Conservation (phyloP, 1,140 invertebrate species). For the Caenorhabditis tropicalis region DNA sequence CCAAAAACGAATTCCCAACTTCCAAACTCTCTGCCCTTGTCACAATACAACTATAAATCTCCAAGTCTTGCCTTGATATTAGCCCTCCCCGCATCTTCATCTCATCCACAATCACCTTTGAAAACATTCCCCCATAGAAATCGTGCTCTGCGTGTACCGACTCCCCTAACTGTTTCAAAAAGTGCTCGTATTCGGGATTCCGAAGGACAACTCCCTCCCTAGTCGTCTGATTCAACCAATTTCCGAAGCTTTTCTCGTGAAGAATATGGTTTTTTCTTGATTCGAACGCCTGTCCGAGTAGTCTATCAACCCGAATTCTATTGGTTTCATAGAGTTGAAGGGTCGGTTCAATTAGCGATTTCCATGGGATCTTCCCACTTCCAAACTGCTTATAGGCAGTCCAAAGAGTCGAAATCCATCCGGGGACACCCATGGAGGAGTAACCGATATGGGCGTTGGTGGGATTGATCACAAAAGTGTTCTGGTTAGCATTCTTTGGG, state of each 20-base stretch:
- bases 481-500: slow-evolving; percentile 77
- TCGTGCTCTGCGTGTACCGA: background rate
- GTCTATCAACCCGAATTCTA: background rate
- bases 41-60: slow-evolving; percentile 6
- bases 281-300: slow-evolving; percentile 9
- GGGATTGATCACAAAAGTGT: slow-evolving; percentile 80
- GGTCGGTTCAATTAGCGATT: slow-evolving; percentile 65
- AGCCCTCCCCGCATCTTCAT: slow-evolving; percentile 18
- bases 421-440: slow-evolving; percentile 83
- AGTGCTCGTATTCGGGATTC: background rate
- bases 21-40: background rate
- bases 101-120: background rate
- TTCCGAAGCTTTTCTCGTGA: background rate
- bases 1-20: background rate
- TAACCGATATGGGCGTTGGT: slow-evolving; percentile 71
- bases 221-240: background rate
- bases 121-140: slow-evolving; percentile 2
- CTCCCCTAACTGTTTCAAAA: background rate
- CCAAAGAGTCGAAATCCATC: slow-evolving; percentile 88
- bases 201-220: background rate
- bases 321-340: slow-evolving; percentile 59
- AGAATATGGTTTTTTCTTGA: slow-evolving; percentile 9
- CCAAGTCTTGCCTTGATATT: slow-evolving; percentile 7
- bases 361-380: slow-evolving; percentile 72
- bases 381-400: slow-evolving; percentile 83